These are phyloP conservation scores for Muscina levida DNA, from an alignment of 2,888 invertebrate genomes.

Conservation along the genomic window DNA sequence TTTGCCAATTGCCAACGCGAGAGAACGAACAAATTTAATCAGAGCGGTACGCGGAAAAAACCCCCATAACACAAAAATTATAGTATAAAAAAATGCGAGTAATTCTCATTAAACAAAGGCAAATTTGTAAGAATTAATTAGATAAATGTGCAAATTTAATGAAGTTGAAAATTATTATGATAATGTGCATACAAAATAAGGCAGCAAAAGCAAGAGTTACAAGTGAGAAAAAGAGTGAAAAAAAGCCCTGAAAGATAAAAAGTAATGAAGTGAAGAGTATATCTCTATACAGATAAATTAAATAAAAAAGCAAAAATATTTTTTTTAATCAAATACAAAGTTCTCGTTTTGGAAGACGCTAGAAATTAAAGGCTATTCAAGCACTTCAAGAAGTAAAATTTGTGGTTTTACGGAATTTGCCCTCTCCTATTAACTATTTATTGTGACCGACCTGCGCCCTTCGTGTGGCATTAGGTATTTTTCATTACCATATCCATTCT, in stretches of 20 bases:
- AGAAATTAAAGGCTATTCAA: too few relatives aligned
- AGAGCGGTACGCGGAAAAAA: slow-evolving; percentile 7
- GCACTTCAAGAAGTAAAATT: too few relatives aligned
- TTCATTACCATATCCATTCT: slow-evolving; percentile 10
- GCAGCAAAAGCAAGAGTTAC: slow-evolving; percentile 1
- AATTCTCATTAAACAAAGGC: slow-evolving; percentile 31
- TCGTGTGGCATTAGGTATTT: background rate
- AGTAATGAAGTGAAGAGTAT: background rate
- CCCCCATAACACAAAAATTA: background rate
- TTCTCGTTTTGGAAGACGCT: too few relatives aligned
- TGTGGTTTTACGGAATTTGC: too few relatives aligned
- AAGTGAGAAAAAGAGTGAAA: slow-evolving; percentile 24
- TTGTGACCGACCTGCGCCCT: slow-evolving; percentile 56
- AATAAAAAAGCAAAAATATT: background rate
- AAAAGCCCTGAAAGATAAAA: background rate
- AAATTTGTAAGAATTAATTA: background rate
- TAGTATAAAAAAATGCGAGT: slow-evolving; percentile 31
- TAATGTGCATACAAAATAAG: background rate
- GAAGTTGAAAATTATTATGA: background rate
- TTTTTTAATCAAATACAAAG: too few relatives aligned
- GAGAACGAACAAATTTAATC: slow-evolving; percentile 21
- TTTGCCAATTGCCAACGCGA: slow-evolving; percentile 50
- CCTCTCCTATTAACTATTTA: too few relatives aligned
- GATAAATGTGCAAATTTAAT: slow-evolving; percentile 10
- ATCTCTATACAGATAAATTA: background rate